These are phyloP conservation scores for Botia almorhae DNA, from an alignment of 2,797 vertebrate genomes.

Conservation along the genomic window DNA sequence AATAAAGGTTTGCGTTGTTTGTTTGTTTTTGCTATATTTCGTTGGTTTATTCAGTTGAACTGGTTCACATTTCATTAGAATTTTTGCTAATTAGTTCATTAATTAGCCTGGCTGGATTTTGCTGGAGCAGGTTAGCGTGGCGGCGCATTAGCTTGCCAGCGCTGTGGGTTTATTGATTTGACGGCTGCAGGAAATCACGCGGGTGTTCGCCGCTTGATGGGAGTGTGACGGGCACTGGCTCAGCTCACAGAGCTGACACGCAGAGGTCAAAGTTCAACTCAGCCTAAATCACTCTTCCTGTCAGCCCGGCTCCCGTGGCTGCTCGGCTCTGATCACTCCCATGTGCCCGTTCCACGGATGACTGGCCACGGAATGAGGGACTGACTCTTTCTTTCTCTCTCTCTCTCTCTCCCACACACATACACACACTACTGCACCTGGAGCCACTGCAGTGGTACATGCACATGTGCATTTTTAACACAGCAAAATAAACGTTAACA, in stretches of 20 bases:
- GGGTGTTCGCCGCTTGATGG: constrained; percentile 35
- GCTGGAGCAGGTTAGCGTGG: neutral
- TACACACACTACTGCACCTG: constrained; percentile 30
- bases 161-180: constrained; percentile 25
- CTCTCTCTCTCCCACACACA: constrained; percentile 1
- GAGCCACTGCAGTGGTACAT: constrained; percentile 31
- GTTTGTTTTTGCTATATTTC: neutral
- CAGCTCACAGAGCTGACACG: constrained; percentile 59
- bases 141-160: neutral
- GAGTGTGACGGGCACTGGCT: constrained; percentile 69
- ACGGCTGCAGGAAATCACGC: constrained; percentile 18
- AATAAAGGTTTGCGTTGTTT: constrained; percentile 90
- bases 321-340: constrained; percentile 77
- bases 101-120: constrained; percentile 51
- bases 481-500: neutral
- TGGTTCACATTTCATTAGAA: constrained; percentile 8
- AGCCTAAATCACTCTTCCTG: constrained; percentile 84
- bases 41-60: neutral
- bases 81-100: constrained; percentile 49
- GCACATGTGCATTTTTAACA: neutral
- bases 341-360: constrained; percentile 79
- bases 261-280: constrained; percentile 76
- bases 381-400: neutral
- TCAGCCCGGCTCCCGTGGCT: constrained; percentile 78
- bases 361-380: constrained; percentile 71